Percentiles rank a stretch among this genome's conserved stretches.
Conservation (phyloP, 2,113 vertebrate genomes). For the Plestiodon gilberti region DNA sequence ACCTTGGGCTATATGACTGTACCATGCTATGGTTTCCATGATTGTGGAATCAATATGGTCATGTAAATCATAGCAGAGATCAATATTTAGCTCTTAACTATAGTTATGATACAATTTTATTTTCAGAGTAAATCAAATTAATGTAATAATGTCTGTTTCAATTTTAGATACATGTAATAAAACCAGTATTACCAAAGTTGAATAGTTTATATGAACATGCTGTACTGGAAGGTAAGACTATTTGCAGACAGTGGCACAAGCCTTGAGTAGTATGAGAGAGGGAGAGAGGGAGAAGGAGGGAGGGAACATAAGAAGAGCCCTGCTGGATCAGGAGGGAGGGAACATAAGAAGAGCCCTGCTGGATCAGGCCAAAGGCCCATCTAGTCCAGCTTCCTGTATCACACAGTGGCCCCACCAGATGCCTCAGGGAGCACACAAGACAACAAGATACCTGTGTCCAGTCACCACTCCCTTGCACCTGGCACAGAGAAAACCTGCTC, state of each 20-base stretch:
- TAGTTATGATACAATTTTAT: neutral
- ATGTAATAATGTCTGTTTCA: neutral
- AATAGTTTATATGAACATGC: slow-evolving; percentile 85
- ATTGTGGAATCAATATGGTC: neutral
- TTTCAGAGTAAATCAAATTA: neutral
- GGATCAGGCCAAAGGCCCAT: too few species aligned
- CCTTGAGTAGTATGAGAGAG: too few species aligned
- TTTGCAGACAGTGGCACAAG: neutral
- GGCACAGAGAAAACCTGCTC: too few species aligned
- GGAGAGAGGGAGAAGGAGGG: too few species aligned
- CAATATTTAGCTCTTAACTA: neutral
- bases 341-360: too few species aligned
- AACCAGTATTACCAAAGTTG: slow-evolving; percentile 91
- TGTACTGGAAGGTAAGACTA: slow-evolving; percentile 76
- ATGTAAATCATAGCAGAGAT: neutral
- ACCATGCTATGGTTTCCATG: neutral
- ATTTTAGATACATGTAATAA: slow-evolving; percentile 92
- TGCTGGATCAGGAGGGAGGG: too few species aligned
- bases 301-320: too few species aligned
- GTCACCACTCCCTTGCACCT: too few species aligned
- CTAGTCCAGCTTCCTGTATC: too few species aligned
- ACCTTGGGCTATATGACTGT: neutral
- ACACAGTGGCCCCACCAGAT: too few species aligned
- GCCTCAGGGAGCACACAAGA: too few species aligned
- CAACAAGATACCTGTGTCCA: too few species aligned